Evolutionary conservation across 1,140 invertebrate species (phyloP).

Genomic region (Schmidtea mediterranea): DNA sequence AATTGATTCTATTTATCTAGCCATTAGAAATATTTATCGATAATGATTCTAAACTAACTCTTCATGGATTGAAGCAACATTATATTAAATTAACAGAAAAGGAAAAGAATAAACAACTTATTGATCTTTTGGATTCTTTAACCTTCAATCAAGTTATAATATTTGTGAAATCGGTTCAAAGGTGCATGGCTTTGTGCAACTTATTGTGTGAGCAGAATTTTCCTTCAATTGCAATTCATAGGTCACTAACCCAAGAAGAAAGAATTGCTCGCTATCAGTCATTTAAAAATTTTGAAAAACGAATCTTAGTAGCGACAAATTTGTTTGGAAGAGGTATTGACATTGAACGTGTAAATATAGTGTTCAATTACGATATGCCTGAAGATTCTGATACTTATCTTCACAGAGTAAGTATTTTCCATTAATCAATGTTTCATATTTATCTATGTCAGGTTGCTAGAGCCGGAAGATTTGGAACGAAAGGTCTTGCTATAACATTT

Average conservation of each 20-base stretch:
- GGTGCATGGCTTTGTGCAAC: constrained; percentile 82
- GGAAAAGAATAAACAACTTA: constrained; percentile 95
- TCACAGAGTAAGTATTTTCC: constrained; percentile 42
- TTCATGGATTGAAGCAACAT: constrained; percentile 94
- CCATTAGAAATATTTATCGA: constrained; percentile 99
- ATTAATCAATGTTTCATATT: too few relatives aligned
- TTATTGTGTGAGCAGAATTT: constrained; percentile 93
- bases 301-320: constrained; percentile 90
- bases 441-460: constrained; percentile 53
- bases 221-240: constrained; percentile 92
- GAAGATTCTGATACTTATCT: constrained; percentile 97
- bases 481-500: constrained; percentile 85
- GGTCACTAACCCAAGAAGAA: constrained; percentile 92
- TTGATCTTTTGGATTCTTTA: constrained; percentile 84
- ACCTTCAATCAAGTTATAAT: constrained; percentile 96
- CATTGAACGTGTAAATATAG: constrained; percentile 72
- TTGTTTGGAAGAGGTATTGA: constrained; percentile 60
- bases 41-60: constrained; percentile 89
- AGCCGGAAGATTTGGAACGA: constrained; percentile 88
- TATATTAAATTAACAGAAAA: constrained; percentile 98
- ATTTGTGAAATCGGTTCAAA: constrained; percentile 92
- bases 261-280: constrained; percentile 68
- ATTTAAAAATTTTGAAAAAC: constrained; percentile 98
- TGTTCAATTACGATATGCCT: constrained; percentile 99
- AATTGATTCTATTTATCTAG: constrained; percentile 25